phyloP scores from a whole-genome alignment of 2,888 invertebrate species.

The Rhingia campestris region DNA sequence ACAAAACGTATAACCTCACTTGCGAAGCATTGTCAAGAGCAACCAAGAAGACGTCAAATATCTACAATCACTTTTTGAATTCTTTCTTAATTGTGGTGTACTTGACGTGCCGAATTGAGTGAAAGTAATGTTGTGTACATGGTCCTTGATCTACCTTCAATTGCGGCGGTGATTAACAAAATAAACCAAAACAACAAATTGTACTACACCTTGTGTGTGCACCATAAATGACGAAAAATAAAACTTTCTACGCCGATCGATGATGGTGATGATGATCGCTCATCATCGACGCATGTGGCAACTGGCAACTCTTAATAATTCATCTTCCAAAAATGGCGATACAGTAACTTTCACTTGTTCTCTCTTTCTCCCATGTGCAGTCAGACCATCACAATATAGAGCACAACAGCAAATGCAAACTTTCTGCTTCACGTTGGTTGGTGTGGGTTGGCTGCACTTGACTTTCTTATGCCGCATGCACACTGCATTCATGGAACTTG shows the following conservation, averaged over 20 bases:
- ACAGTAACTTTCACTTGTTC: slow-evolving; percentile 63
- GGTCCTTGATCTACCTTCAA: slow-evolving; percentile 50
- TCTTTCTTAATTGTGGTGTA: slow-evolving; percentile 30
- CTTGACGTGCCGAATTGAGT: slow-evolving; percentile 57
- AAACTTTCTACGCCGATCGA: slow-evolving; percentile 64
- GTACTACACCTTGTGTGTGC: slow-evolving; percentile 32
- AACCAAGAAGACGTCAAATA: slow-evolving; percentile 3
- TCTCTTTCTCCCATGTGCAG: slow-evolving; percentile 24
- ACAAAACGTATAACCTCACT: not conserved
- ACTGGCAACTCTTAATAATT: slow-evolving; percentile 45
- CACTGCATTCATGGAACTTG: slow-evolving; percentile 25
- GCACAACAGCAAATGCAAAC: slow-evolving; percentile 32
- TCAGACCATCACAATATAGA: slow-evolving; percentile 2
- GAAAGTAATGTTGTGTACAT: slow-evolving; percentile 50
- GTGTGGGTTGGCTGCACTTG: slow-evolving; percentile 33
- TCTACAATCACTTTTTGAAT: slow-evolving; percentile 13
- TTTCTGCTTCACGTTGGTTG: slow-evolving; percentile 28
- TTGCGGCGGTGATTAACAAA: not conserved
- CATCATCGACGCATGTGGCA: slow-evolving; percentile 33
- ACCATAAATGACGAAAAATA: slow-evolving; percentile 24
- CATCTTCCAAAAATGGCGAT: slow-evolving; percentile 56
- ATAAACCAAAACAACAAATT: slow-evolving; percentile 11
- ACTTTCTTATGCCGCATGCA: slow-evolving; percentile 57
- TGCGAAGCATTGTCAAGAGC: slow-evolving; percentile 2
- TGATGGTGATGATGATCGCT: slow-evolving; percentile 65